Percentiles rank a stretch among this genome's conserved stretches.
Conservation (phyloP, 2,113 vertebrate genomes). For the Callaeas wilsoni region DNA sequence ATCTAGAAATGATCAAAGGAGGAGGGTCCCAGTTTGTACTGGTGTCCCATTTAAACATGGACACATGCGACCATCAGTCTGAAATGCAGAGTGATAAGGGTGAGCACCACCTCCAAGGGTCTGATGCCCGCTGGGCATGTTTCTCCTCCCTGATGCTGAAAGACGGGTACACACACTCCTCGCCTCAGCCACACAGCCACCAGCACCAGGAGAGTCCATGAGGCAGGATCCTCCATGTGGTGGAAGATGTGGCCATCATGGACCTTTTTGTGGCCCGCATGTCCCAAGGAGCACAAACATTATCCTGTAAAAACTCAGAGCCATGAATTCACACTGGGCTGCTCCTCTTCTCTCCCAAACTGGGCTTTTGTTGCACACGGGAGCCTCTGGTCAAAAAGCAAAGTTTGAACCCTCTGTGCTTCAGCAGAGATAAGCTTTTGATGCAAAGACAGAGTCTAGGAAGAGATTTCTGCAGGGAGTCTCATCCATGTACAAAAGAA, state of each 20-base stretch:
- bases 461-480: neutral
- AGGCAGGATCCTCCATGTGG: neutral
- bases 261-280: accelerated
- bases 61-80: accelerated
- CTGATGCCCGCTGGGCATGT: neutral
- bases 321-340: accelerated
- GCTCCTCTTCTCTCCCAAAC: neutral
- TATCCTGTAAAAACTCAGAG: neutral
- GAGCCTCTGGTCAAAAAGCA: neutral
- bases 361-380: accelerated
- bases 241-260: accelerated
- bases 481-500: neutral
- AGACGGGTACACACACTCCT: neutral
- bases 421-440: neutral
- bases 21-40: neutral
- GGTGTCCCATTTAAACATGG: accelerated
- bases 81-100: accelerated
- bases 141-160: neutral
- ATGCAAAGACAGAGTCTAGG: neutral
- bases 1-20: neutral
- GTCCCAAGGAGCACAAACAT: neutral
- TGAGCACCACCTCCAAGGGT: accelerated
- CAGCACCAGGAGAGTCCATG: accelerated
- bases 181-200: accelerated
- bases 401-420: neutral